Percentiles rank a stretch among this genome's conserved stretches.
These are phyloP conservation scores for Dusona sp. DNA, from an alignment of 2,888 invertebrate genomes.

Conservation along the genomic window DNA sequence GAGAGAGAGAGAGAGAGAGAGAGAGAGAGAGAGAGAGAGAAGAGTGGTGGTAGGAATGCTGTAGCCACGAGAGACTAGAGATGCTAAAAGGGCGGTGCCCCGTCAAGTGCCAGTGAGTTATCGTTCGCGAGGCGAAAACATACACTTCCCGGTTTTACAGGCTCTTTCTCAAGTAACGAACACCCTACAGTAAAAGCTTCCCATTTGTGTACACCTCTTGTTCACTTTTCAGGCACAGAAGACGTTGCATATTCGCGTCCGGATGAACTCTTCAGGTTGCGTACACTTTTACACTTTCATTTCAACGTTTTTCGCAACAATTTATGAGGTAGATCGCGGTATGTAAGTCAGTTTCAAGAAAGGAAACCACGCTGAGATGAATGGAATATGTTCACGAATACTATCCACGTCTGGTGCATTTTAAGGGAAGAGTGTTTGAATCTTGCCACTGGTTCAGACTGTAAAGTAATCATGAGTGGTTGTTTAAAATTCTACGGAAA, in stretches of 20 bases:
- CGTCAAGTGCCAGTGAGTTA: slow-evolving; percentile 73
- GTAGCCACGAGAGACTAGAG: slow-evolving; percentile 55
- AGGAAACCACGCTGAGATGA: not conserved
- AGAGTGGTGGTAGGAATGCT: slow-evolving; percentile 30
- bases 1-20: not conserved
- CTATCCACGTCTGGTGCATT: not conserved
- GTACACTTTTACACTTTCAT: not conserved
- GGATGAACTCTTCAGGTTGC: not conserved
- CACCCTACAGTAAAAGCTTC: slow-evolving; percentile 11
- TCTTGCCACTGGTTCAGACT: not conserved
- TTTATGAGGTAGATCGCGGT: not conserved
- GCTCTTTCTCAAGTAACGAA: slow-evolving; percentile 7
- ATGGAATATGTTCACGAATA: not conserved
- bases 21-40: not conserved
- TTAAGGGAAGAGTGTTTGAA: not conserved
- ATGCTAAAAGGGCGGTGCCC: slow-evolving; percentile 62
- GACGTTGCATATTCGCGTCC: not conserved
- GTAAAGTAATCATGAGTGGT: not conserved
- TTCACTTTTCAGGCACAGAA: not conserved
- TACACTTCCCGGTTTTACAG: slow-evolving; percentile 3
- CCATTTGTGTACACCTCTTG: slow-evolving; percentile 6
- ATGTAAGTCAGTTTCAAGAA: not conserved
- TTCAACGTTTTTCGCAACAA: not conserved
- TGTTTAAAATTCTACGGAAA: not conserved
- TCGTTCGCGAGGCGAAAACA: slow-evolving; percentile 59